phyloP scores from a whole-genome alignment of 1,140 invertebrate genomes.

The Xylocopa sonorina region DNA sequence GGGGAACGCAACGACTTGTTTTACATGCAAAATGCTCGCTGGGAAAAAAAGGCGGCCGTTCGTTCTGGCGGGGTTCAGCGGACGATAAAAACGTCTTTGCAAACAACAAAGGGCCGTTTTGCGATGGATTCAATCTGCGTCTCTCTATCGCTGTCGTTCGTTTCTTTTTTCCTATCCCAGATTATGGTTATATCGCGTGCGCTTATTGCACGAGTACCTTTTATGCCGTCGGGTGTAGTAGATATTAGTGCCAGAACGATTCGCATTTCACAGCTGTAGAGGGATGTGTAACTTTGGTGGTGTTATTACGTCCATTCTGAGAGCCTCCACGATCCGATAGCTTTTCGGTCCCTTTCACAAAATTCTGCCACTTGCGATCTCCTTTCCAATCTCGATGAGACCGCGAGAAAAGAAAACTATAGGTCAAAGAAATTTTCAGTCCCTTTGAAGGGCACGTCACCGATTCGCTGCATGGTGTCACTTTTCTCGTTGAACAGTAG shows the following conservation, averaged over 20 bases:
- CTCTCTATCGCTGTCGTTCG: neutral
- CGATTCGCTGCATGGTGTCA: no score
- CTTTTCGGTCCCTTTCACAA: no score
- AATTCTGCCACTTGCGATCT: no score
- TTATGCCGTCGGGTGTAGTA: no score
- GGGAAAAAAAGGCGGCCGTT: neutral
- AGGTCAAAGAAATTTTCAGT: no score
- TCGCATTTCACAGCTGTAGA: neutral
- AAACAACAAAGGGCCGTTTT: neutral
- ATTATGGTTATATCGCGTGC: neutral
- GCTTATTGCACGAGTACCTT: neutral
- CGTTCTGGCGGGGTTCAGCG: neutral
- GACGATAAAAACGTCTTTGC: conserved; percentile 1
- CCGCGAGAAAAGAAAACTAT: no score
- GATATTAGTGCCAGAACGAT: neutral
- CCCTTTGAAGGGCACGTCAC: no score
- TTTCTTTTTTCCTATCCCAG: neutral
- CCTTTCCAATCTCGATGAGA: no score
- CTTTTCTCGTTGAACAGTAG: conserved; percentile 47
- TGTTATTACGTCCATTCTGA: no score
- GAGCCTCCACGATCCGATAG: no score
- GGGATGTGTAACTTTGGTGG: no score
- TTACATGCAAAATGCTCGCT: neutral
- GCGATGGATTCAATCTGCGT: neutral
- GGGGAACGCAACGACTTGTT: conserved; percentile 6